Evolutionary conservation across 1,140 invertebrate species (phyloP).

Genomic region (Gryllus bimaculatus): DNA sequence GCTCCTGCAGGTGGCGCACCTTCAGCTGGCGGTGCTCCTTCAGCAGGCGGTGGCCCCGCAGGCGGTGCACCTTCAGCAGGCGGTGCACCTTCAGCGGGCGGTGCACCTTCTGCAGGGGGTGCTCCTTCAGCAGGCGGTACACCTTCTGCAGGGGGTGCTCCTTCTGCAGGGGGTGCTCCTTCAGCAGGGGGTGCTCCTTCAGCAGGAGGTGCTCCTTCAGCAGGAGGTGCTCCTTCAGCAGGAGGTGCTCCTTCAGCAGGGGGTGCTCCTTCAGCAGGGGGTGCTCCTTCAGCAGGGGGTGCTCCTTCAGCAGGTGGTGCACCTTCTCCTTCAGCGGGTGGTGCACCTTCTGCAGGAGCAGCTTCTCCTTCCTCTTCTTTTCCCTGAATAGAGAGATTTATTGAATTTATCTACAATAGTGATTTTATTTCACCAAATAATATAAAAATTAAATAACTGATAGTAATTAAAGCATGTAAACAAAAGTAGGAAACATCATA

Average conservation of each 20-base stretch:
- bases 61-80: background rate
- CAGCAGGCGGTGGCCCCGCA: background rate
- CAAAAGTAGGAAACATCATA: too few relatives aligned
- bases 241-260: conserved; percentile 25
- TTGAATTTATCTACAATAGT: background rate
- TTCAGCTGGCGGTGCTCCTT: background rate
- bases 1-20: conserved; percentile 10
- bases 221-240: conserved; percentile 28
- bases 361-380: conserved; percentile 25
- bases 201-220: background rate
- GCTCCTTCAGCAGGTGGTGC: conserved; percentile 28
- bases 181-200: too few relatives aligned
- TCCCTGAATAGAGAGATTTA: background rate
- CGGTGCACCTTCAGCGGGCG: background rate
- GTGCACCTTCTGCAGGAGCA: conserved; percentile 34
- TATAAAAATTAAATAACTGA: background rate
- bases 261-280: conserved; percentile 24
- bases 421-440: background rate
- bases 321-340: conserved; percentile 34
- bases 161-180: background rate
- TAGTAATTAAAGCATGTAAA: background rate
- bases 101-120: too few relatives aligned
- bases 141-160: conserved; percentile 21
- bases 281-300: conserved; percentile 27
- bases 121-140: conserved; percentile 23